Percentiles rank a stretch among this genome's conserved stretches.
Evolutionary conservation across 2,113 vertebrate species (phyloP).

Genomic region (Seriola quinqueradiata): DNA sequence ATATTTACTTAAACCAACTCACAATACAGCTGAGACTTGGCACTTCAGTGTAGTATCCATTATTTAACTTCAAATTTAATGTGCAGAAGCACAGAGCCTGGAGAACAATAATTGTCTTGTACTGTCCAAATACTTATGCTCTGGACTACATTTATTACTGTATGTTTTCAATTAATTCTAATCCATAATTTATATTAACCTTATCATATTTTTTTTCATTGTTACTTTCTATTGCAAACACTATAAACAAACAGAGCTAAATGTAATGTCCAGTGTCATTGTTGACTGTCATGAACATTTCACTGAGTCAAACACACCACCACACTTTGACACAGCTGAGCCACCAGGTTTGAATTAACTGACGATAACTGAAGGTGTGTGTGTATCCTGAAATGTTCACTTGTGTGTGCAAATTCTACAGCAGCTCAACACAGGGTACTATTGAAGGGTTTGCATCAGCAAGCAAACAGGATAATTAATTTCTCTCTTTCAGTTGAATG

Average conservation of each 20-base stretch:
- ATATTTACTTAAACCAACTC: neutral
- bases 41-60: neutral
- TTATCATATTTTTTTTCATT: neutral
- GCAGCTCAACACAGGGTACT: neutral
- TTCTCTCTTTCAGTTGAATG: constrained; percentile 64
- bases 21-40: too few species aligned
- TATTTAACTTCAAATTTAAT: neutral
- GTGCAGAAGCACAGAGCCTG: neutral
- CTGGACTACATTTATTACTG: neutral
- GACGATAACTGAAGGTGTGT: constrained; percentile 40
- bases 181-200: too few species aligned
- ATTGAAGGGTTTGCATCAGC: constrained; percentile 56
- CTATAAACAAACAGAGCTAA: constrained; percentile 8
- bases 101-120: neutral
- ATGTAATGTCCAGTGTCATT: constrained; percentile 20
- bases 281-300: constrained; percentile 37
- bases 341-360: constrained; percentile 49
- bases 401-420: constrained; percentile 17
- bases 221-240: constrained; percentile 1
- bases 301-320: constrained; percentile 66
- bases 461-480: constrained; percentile 73
- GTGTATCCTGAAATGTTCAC: constrained; percentile 3
- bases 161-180: neutral
- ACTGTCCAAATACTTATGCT: neutral
- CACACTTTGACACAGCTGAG: constrained; percentile 48